phyloP scores from a whole-genome alignment of 2,113 vertebrate species.

The Pelodiscus sinensis region DNA sequence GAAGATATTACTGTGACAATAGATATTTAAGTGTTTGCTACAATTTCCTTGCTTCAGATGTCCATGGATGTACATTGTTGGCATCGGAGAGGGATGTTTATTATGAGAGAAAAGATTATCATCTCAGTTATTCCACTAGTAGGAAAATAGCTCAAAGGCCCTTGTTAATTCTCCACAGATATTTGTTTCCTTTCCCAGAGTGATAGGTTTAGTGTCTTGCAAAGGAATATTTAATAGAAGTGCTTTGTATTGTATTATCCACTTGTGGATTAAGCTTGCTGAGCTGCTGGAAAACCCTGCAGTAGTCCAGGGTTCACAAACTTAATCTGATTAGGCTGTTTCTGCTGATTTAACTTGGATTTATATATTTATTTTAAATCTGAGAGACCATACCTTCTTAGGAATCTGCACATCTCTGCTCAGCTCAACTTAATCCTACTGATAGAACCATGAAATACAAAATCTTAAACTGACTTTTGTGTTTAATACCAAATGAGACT shows the following conservation, averaged over 20 bases:
- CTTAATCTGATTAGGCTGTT: conserved; percentile 73
- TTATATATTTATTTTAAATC: conserved; percentile 67
- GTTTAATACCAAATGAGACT: conserved; percentile 49
- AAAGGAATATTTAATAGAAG: conserved; percentile 50
- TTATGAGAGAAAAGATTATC: conserved; percentile 33
- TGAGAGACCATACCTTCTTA: conserved; percentile 54
- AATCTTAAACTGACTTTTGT: conserved; percentile 50
- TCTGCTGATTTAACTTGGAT: conserved; percentile 66
- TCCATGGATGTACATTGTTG: conserved; percentile 8
- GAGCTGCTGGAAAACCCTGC: conserved; percentile 48
- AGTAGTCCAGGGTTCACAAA: conserved; percentile 61
- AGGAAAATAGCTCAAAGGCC: not conserved
- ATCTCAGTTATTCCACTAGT: not conserved
- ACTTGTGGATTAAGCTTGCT: conserved; percentile 60
- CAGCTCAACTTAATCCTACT: conserved; percentile 70
- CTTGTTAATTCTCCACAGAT: conserved; percentile 57
- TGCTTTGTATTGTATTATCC: conserved; percentile 53
- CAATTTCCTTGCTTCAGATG: conserved; percentile 11
- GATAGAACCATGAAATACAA: conserved; percentile 58
- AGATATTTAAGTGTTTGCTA: not conserved
- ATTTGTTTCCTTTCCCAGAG: conserved; percentile 51
- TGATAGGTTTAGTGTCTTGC: conserved; percentile 59
- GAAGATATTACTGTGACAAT: conserved; percentile 1
- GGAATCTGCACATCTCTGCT: conserved; percentile 58
- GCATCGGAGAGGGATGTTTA: not conserved